Evolutionary conservation across 2,113 vertebrate species (phyloP), one percentile per base, ranked within the genome.

Genomic region (Prunella fulvescens): DNA sequence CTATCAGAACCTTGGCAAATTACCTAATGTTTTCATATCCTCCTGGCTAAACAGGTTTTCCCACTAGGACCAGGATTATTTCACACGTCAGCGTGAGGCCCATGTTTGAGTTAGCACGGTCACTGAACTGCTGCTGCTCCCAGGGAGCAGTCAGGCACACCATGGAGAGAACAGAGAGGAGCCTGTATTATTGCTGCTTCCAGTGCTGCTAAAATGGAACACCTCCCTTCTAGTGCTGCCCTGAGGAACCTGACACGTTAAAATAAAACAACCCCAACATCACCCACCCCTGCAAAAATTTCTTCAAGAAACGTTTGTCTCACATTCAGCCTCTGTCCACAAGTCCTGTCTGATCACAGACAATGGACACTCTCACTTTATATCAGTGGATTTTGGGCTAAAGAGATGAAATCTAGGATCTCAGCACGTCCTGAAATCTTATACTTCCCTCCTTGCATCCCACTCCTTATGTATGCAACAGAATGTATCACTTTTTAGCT

Each of bases 21-120:
- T 51, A 87, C 57, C 42, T 29, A 58, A 54, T 71, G 56, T 81
- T 91, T 92, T 67, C 57, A 33, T 45, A 71, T 67, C 24, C 14
- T 87, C 40, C 93, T 89, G 71, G 74, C 74, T 88, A 69, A 96
- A 96, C 96, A 92, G 95, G 90, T 95, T 96, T 91, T 60, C 40
- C 89, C 73, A 85, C 72, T 79, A 47, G 0, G 2, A 57, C 37
- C 25, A n/a, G 40, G 6, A 88, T n/a, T 67, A 56, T 62, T 92
- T 90, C 29, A 77, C 82, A 74, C 35, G 42, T 58, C 29, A 86
- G 35, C 0, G 0, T 57, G 94, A 89, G 88, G 89, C 91, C 77
- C 19, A 3, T 12, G 51, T 65, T 66, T 47, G 51, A 73, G 60
- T 71, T 47, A 60, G 40, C 71, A 26, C 5, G 25, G 81, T 62